Evolutionary conservation across 2,797 vertebrate genomes (phyloP).

Genomic region (Rachycentron canadum): DNA sequence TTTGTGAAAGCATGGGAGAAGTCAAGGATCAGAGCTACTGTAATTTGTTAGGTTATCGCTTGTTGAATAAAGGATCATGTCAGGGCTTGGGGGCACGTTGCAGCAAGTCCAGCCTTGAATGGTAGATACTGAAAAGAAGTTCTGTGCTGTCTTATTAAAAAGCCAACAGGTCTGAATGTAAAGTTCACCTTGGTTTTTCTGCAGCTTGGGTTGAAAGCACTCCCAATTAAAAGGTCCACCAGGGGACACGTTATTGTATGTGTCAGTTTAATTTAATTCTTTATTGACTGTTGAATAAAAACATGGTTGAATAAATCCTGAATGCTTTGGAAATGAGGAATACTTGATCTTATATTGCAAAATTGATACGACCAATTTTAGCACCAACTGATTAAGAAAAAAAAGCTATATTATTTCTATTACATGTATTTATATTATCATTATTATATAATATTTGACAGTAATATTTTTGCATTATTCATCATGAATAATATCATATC

Average conservation of each 20-base stretch:
- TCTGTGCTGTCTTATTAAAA: conserved; percentile 19
- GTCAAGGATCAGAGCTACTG: conserved; percentile 25
- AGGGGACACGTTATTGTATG: background rate
- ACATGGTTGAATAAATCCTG: conserved; percentile 9
- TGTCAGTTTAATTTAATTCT: conserved; percentile 26
- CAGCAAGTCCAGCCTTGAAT: conserved; percentile 15
- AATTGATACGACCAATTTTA: conserved; percentile 16
- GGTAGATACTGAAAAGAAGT: conserved; percentile 11
- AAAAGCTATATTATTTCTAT: no score
- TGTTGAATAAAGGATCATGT: conserved; percentile 16
- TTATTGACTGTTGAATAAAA: conserved; percentile 7
- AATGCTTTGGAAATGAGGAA: conserved; percentile 27
- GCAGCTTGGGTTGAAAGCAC: conserved; percentile 15
- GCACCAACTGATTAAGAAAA: conserved; percentile 31
- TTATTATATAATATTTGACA: no score
- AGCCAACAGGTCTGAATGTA: conserved; percentile 31
- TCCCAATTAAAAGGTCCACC: conserved; percentile 32
- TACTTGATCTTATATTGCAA: conserved; percentile 36
- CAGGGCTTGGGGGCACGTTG: background rate
- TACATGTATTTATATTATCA: no score
- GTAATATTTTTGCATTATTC: conserved; percentile 49
- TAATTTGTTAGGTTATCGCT: conserved; percentile 35
- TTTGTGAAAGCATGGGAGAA: background rate
- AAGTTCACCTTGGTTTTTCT: conserved; percentile 35
- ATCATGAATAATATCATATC: no score